Evolutionary conservation across 2,888 invertebrate species (phyloP), one percentile per base, ranked within the genome.

Genomic region (Iselma pallidipennis): DNA sequence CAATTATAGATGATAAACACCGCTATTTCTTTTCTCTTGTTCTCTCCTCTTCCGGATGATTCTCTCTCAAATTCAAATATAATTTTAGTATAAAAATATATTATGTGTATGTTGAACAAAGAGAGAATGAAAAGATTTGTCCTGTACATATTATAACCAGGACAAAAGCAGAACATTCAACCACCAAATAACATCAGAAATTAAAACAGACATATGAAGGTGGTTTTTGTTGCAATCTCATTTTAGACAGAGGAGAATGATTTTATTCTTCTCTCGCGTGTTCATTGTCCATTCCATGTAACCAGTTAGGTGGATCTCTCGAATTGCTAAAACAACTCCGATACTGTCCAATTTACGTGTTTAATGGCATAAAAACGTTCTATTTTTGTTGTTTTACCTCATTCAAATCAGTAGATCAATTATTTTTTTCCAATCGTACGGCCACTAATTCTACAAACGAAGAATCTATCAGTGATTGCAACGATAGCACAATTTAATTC

Each of bases 341-440:
- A 71, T 69, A 68, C 64, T 66, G 65, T 71, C 69, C 70, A 67
- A 70, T 71, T 71, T 70, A 61, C 68, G 70, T 66, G 70, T 58
- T 65, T 70, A 69, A 71, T 69, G 67, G 70, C 65, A 63, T 61
- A 68, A 68, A 68, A 68, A 68, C 51, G 55, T 45, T 45, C 16
- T 21, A 21, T n/a, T n/a, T n/a, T n/a, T n/a, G n/a, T n/a, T n/a
- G n/a, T n/a, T n/a, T n/a, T n/a, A 48, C 61, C 59, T 57, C 49
- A 57, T 64, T 57, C 42, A 48, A 54, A 62, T 54, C 58, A 16
- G 45, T 26, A 14, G 16, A n/a, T n/a, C n/a, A n/a, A n/a, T n/a
- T 21, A 45, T 45, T 16, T 37, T 16, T 9, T 14, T 9, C 2
- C 5, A 19, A 6, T 37, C 37, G 37, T 45, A 10, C 21, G 14